Conservation (phyloP, 2,797 vertebrate species). For the Aselliscus stoliczkanus region DNA sequence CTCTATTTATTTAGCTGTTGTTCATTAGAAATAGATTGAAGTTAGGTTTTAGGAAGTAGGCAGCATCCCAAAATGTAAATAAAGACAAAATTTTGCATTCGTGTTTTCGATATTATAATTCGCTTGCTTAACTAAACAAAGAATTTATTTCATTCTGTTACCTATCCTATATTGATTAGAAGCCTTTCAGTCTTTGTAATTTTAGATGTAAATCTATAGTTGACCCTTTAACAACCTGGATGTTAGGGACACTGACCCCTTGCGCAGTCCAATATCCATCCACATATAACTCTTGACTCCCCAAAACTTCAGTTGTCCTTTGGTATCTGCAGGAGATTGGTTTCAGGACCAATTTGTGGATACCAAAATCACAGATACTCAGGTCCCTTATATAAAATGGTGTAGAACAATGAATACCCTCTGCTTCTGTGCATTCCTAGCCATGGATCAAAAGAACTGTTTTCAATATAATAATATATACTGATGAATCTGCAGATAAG, state of each 20-base stretch:
- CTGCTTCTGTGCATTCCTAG: not conserved
- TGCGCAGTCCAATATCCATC: not conserved
- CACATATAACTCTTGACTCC: not conserved
- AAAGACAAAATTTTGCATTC: not conserved
- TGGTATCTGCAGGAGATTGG: not conserved
- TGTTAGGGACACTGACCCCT: not conserved
- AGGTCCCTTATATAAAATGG: not conserved
- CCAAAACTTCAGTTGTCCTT: not conserved
- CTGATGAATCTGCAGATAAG: not conserved
- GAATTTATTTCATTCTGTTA: slow-evolving; percentile 34
- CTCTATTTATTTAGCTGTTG: not conserved
- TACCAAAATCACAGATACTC: not conserved
- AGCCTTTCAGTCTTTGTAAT: slow-evolving; percentile 7
- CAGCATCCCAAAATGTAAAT: not conserved
- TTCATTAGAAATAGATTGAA: slow-evolving; percentile 24
- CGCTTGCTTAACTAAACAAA: not conserved
- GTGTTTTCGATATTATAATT: not conserved
- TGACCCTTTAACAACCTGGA: not conserved
- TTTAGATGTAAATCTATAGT: not conserved
- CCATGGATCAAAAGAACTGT: not conserved
- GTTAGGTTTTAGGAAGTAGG: slow-evolving; percentile 13
- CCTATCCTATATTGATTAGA: slow-evolving; percentile 27
- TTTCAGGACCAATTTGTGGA: not conserved
- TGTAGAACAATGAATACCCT: not conserved
- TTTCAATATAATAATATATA: not conserved